These are phyloP conservation scores for Cassiopea xamachana DNA, from an alignment of 30 jellyfish, hydroid and myxozoan genomes.

Conservation along the genomic window DNA sequence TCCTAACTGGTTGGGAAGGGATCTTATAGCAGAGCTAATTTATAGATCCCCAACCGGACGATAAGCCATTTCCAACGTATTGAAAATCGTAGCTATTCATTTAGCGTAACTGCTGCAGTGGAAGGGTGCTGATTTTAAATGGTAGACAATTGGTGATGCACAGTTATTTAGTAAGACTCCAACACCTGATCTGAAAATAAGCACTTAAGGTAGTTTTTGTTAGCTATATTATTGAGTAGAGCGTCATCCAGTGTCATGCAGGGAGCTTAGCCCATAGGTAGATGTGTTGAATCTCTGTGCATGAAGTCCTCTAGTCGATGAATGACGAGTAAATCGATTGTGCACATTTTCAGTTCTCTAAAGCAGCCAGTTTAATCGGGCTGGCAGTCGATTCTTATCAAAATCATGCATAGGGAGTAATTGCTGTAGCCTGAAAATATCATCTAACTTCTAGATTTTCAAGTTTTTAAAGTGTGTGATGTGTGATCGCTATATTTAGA, in stretches of 20 bases:
- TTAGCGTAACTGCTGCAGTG: too few relatives aligned
- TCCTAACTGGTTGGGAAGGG: too few relatives aligned
- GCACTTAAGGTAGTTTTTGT: slow-evolving; percentile 5
- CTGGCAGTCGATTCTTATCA: slow-evolving; percentile 8
- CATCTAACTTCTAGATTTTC: not conserved
- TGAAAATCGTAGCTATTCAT: too few relatives aligned
- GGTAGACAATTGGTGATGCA: too few relatives aligned
- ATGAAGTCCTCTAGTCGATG: not conserved
- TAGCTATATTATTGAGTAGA: not conserved
- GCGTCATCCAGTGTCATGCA: not conserved
- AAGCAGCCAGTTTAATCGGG: slow-evolving; percentile 11
- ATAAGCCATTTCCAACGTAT: too few relatives aligned
- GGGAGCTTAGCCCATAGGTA: slow-evolving; percentile 22
- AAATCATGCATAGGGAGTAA: slow-evolving; percentile 21
- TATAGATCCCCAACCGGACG: too few relatives aligned
- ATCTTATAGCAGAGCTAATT: too few relatives aligned
- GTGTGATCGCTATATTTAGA: not conserved
- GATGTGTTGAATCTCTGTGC: slow-evolving; percentile 2
- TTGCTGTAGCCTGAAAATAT: not conserved
- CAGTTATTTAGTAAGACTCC: not conserved
- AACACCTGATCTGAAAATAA: not conserved
- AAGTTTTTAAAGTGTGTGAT: not conserved
- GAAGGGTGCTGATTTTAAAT: too few relatives aligned
- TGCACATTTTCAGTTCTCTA: not conserved
- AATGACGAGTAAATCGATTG: too few relatives aligned